Percentiles rank a stretch among this genome's conserved stretches.
Conservation (phyloP, 2,888 invertebrate genomes). For the Furcula furcula region DNA sequence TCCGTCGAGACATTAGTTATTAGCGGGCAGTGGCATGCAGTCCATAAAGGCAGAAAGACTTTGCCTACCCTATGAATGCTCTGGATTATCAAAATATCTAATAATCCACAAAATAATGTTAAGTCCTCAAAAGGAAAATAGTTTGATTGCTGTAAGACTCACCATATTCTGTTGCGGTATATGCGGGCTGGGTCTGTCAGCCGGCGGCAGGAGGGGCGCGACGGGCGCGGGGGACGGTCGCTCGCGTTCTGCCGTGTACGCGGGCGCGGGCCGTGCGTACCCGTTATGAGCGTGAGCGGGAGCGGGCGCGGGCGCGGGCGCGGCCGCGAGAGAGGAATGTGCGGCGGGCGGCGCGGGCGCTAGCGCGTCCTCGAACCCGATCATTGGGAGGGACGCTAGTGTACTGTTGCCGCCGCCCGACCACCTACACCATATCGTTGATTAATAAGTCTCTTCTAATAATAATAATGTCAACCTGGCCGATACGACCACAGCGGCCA, state of each 20-base stretch:
- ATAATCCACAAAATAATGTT: too few species aligned
- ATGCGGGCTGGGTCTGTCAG: conserved; percentile 7
- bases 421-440: too few species aligned
- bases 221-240: too few species aligned
- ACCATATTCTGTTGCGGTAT: conserved; percentile 1
- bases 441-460: too few species aligned
- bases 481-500: too few species aligned
- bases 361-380: conserved; percentile 84
- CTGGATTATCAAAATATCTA: too few species aligned
- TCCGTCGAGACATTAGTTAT: too few species aligned
- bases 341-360: conserved; percentile 26
- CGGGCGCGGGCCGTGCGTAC: neutral
- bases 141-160: neutral
- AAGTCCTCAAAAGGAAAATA: neutral
- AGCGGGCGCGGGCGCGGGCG: conserved; percentile 16
- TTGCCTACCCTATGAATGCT: too few species aligned
- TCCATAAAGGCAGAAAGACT: too few species aligned
- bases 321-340: conserved; percentile 10
- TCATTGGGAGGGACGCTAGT: conserved; percentile 88
- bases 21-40: too few species aligned
- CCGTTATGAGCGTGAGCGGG: conserved; percentile 1
- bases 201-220: neutral
- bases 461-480: too few species aligned
- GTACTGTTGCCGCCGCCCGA: conserved; percentile 85
- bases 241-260: neutral